phyloP scores from a whole-genome alignment of 2,113 vertebrate genomes.

The Cettia cetti region DNA sequence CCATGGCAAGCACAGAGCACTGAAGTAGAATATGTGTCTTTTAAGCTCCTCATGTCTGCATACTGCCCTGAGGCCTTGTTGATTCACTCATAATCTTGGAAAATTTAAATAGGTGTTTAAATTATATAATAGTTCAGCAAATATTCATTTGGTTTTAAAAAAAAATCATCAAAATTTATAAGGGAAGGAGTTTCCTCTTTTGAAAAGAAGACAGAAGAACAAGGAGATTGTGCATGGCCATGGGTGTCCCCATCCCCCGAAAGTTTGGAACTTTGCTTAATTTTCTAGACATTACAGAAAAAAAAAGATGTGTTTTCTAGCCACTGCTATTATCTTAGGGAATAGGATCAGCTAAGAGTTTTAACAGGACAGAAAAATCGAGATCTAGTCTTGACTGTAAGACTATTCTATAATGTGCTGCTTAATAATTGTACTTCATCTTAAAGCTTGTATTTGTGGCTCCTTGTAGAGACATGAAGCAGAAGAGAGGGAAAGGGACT shows the following conservation, averaged over 20 bases:
- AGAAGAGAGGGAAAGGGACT: neutral
- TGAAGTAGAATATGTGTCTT: neutral
- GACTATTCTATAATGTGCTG: neutral
- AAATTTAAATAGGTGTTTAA: neutral
- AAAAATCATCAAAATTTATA: neutral
- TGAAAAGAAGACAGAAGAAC: neutral
- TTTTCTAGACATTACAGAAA: neutral
- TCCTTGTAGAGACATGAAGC: neutral
- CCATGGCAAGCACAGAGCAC: neutral
- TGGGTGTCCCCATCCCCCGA: neutral
- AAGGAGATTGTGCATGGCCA: no score
- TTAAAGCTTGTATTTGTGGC: neutral
- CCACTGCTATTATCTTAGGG: neutral
- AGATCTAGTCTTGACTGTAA: neutral
- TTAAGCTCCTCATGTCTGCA: neutral
- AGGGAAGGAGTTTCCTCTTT: neutral
- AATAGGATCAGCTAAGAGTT: neutral
- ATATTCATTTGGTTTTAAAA: neutral
- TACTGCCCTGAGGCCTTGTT: neutral
- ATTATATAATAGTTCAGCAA: neutral
- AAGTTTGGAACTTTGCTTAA: neutral
- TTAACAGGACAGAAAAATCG: neutral
- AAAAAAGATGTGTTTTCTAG: neutral
- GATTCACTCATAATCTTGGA: neutral
- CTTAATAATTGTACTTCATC: neutral